These are phyloP conservation scores for Euspilapteryx auroguttella DNA, from an alignment of 2,888 invertebrate genomes.

Conservation along the genomic window DNA sequence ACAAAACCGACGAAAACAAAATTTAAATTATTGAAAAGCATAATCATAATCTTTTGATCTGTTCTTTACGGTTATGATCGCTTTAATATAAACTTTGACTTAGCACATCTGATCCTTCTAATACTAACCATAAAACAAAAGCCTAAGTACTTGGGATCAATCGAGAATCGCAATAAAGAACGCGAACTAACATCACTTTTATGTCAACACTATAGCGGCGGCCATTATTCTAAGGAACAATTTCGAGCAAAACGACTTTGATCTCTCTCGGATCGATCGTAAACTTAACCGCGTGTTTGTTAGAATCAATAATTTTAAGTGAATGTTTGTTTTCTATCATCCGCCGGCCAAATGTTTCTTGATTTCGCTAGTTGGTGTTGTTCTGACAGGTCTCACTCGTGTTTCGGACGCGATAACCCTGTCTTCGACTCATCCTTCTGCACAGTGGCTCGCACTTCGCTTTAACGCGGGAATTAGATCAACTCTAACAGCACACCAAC, in stretches of 20 bases:
- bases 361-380: constrained; percentile 47
- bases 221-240: constrained; percentile 24
- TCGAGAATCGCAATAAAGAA: constrained; percentile 3
- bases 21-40: too few relatives aligned
- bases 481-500: too few relatives aligned
- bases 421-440: constrained; percentile 22
- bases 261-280: constrained; percentile 37
- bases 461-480: constrained; percentile 1
- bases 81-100: too few relatives aligned
- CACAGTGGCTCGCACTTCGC: constrained; percentile 1
- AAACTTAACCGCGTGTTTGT: constrained; percentile 47
- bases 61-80: too few relatives aligned
- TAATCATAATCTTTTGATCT: too few relatives aligned
- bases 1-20: too few relatives aligned
- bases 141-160: constrained; percentile 1
- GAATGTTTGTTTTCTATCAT: constrained; percentile 56
- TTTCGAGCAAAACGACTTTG: constrained; percentile 22
- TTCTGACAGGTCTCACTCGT: constrained; percentile 53
- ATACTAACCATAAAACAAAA: neutral
- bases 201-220: constrained; percentile 24
- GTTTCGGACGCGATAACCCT: constrained; percentile 33
- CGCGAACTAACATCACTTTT: constrained; percentile 17
- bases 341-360: constrained; percentile 45
- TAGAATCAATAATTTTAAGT: constrained; percentile 41
- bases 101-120: too few relatives aligned